These are phyloP conservation scores for Scylla paramamosain DNA, from an alignment of 1,140 invertebrate genomes.

Conservation along the genomic window DNA sequence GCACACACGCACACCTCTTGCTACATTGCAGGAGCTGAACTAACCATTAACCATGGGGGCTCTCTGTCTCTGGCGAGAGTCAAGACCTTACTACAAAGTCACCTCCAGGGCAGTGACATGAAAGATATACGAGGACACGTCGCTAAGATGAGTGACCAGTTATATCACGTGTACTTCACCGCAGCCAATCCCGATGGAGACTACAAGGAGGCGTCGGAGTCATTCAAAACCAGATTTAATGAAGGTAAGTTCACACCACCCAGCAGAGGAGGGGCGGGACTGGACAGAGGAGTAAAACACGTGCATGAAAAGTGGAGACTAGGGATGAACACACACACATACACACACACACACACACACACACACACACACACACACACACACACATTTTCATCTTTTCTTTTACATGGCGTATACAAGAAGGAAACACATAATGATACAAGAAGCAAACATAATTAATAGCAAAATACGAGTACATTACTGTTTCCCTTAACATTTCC, in stretches of 20 bases:
- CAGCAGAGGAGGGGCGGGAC: too few relatives aligned
- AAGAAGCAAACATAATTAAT: too few relatives aligned
- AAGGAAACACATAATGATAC: too few relatives aligned
- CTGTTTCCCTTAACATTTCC: too few relatives aligned
- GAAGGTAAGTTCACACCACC: constrained; percentile 41
- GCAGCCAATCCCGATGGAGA: constrained; percentile 48
- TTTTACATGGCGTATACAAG: too few relatives aligned
- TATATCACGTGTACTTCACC: constrained; percentile 61
- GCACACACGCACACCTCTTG: background rate
- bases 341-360: too few relatives aligned
- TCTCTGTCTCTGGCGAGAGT: constrained; percentile 47
- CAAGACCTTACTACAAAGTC: background rate
- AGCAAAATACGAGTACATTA: too few relatives aligned
- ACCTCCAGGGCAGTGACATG: constrained; percentile 13
- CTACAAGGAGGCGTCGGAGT: constrained; percentile 48
- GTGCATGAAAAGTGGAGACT: background rate
- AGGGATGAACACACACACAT: background rate
- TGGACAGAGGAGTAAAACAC: too few relatives aligned
- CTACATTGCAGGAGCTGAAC: constrained; percentile 65
- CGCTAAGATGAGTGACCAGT: constrained; percentile 60
- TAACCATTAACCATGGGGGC: constrained; percentile 58
- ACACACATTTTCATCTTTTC: too few relatives aligned
- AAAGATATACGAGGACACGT: constrained; percentile 25
- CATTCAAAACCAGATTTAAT: constrained; percentile 60
- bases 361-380: too few relatives aligned